phyloP scores from a whole-genome alignment of 1,140 invertebrate species.

The Drosophila burlai region DNA sequence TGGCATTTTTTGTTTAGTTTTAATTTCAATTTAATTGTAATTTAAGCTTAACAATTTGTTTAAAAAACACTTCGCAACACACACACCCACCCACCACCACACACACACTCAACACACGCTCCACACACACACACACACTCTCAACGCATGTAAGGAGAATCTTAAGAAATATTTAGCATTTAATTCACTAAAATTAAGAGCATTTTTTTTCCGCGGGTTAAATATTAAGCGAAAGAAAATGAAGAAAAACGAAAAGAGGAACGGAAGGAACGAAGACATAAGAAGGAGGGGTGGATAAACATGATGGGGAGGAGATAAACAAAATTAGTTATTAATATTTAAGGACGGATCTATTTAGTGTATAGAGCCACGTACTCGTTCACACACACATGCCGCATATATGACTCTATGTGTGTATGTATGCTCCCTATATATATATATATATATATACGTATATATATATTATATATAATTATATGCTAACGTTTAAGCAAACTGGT shows the following conservation, averaged over 20 bases:
- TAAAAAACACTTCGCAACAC: conserved; percentile 63
- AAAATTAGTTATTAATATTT: conserved; percentile 74
- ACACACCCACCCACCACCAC: conserved; percentile 2
- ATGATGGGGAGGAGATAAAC: conserved; percentile 24
- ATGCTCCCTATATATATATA: conserved; percentile 43
- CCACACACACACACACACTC: not conserved
- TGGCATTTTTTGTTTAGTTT: conserved; percentile 75
- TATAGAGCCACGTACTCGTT: conserved; percentile 30
- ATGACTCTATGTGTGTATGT: conserved; percentile 33
- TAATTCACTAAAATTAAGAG: conserved; percentile 64
- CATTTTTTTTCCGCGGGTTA: conserved; percentile 55
- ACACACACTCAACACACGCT: conserved; percentile 5
- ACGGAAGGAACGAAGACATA: not conserved
- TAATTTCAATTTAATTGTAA: conserved; percentile 80
- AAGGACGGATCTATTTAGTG: conserved; percentile 57
- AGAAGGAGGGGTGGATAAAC: conserved; percentile 1
- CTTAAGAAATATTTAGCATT: conserved; percentile 59
- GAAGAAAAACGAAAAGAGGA: not conserved
- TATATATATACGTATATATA: conserved; percentile 3
- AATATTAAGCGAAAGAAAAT: conserved; percentile 43
- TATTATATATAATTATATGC: conserved; percentile 54
- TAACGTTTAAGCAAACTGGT: conserved; percentile 76
- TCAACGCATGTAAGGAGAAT: conserved; percentile 36
- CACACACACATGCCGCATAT: conserved; percentile 31
- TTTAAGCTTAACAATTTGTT: conserved; percentile 69